Conservation (phyloP, 1,140 invertebrate species). For the Heliothis subflexa region DNA sequence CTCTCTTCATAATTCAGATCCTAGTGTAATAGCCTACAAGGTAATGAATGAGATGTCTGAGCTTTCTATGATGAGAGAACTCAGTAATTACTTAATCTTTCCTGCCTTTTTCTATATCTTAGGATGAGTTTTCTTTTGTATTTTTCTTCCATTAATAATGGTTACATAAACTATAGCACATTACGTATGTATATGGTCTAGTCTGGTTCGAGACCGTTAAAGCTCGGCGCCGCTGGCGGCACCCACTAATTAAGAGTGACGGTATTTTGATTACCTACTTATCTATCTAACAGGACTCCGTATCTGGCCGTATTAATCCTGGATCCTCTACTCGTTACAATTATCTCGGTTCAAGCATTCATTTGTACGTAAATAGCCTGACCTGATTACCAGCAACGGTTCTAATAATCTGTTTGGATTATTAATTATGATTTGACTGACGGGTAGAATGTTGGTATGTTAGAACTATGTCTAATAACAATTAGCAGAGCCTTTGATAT, state of each 20-base stretch:
- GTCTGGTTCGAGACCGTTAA: slow-evolving; percentile 41
- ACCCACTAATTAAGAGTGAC: slow-evolving; percentile 77
- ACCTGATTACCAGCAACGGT: slow-evolving; percentile 58
- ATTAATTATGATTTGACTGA: slow-evolving; percentile 40
- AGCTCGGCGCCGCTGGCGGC: slow-evolving; percentile 52
- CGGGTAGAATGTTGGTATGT: slow-evolving; percentile 9
- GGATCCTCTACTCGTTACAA: slow-evolving; percentile 61
- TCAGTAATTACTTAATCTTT: neutral
- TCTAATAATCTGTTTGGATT: slow-evolving; percentile 39
- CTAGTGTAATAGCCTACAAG: no score
- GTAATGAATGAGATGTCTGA: neutral
- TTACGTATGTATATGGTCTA: slow-evolving; percentile 22
- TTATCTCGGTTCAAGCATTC: slow-evolving; percentile 67
- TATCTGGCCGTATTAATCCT: slow-evolving; percentile 71
- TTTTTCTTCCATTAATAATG: slow-evolving; percentile 2
- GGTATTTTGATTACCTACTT: slow-evolving; percentile 81
- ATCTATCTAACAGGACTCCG: slow-evolving; percentile 65
- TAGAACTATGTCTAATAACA: slow-evolving; percentile 10
- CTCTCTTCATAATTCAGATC: neutral
- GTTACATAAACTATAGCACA: neutral
- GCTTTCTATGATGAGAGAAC: neutral
- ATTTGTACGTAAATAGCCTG: slow-evolving; percentile 65
- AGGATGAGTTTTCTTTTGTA: neutral
- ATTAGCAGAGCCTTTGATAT: slow-evolving; percentile 10
- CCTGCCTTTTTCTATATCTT: neutral